Evolutionary conservation across 1,140 invertebrate genomes (phyloP), one percentile per base, ranked within the genome.

Genomic region (Plectus sambesii): DNA sequence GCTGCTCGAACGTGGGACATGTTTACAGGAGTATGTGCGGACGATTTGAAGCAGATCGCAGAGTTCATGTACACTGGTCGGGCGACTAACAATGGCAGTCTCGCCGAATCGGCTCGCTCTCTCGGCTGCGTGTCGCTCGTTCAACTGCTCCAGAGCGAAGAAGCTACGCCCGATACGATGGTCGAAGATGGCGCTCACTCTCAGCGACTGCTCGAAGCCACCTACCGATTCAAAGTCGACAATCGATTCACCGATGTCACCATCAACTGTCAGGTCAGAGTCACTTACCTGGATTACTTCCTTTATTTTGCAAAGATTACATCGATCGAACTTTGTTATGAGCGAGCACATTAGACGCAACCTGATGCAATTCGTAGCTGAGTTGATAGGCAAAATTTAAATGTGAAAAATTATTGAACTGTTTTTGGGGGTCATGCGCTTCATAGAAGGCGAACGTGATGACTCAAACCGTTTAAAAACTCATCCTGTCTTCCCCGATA

Each of bases 31-130:
- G 25, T 50, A 33, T 3, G 5, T 20, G 12, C 23, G 23, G 22
- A n/a, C 9, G 48, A 51, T 12, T 24, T 50, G n/a, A 9, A 20
- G 46, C 25, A 49, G 19, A 48, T 50, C 45, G 25, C 51, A 15
- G 24, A 50, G 4, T 50, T 49, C 26, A 47, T 50, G 42, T 50
- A 50, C 46, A 5, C 48, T n/a, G 48, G 48, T 9, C 45, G 42
- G 26, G 15, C 35, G 17, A 6, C 36, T 22, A 46, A 15, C 4
- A 33, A 12, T 33, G 30, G 17, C 39, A 49, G 24, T 6, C 27
- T 50, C 6, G 29, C 38, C 5, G 51, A 29, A 12, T 25, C 48
- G 4, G 48, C 48, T 15, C 24, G 22, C 12, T 19, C 44, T 8
- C 45, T 50, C 44, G 46, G 43, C 3, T 49, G 42, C 27, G 25